Evolutionary conservation across 2,113 vertebrate species (phyloP), one percentile per base, ranked within the genome.

Genomic region (Tetrax tetrax): DNA sequence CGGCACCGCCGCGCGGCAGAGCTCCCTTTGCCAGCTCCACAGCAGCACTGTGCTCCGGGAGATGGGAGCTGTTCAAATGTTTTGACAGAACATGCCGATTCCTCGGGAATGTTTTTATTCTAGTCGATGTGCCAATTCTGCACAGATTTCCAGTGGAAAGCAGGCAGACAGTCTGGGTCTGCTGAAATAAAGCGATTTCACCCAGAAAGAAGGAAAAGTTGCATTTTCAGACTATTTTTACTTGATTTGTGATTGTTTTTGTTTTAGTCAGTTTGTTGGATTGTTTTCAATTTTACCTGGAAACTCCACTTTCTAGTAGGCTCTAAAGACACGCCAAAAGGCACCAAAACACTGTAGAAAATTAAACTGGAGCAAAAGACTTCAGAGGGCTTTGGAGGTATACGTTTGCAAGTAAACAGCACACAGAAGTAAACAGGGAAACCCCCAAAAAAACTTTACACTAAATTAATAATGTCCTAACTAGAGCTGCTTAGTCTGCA

Each of bases 41-140:
- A 66, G 92, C 92, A 86, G 48, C 23, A 17, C 88, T 81, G 57
- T 79, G 90, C 78, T 48, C 74, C 1, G 9, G 84, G 95, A 96
- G 95, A 95, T 4, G 8, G 83, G 91, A 97, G 95, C 95, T 95
- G 94, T 95, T 96, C 95, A 95, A 96, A 96, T 95, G 93, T 95
- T 95, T 96, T 95, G 95, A 96, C 95, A 96, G 94, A 97, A 95
- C 85, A 70, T 76, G 87, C 91, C 74, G 70, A 96, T 91, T 96
- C 78, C 94, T 95, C 4, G n/a, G 95, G 93, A 95, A 96, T 96
- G 91, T 96, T 96, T 97, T 97, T 96, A 91, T 95, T 93, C 95
- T 96, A 89, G 81, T 94, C 74, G 1, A 90, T 84, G 91, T 96
- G 95, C 91, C 95, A 96, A 45, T 91, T 94, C 95, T 20, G 57